Conservation (phyloP, 2,888 invertebrate species). For the Cabera pusaria region DNA sequence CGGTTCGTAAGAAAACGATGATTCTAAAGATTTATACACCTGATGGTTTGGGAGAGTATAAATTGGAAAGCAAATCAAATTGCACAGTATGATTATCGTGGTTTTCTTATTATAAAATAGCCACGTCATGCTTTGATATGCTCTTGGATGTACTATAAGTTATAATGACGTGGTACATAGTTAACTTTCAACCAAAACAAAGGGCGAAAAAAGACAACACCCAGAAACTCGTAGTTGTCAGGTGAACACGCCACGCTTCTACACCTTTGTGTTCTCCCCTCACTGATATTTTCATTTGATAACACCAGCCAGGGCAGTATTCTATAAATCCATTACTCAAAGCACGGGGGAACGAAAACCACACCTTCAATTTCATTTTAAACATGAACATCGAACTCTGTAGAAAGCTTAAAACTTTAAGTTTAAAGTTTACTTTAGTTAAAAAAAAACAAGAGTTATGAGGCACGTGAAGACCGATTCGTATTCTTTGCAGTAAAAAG, state of each 20-base stretch:
- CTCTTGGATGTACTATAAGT: too few species aligned
- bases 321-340: slow-evolving; percentile 40
- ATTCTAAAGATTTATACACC: slow-evolving; percentile 32
- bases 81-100: slow-evolving; percentile 27
- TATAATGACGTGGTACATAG: too few species aligned
- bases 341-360: slow-evolving; percentile 42
- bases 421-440: too few species aligned
- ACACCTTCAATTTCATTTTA: slow-evolving; percentile 45
- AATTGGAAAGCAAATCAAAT: slow-evolving; percentile 43
- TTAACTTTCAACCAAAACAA: not conserved
- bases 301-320: slow-evolving; percentile 43
- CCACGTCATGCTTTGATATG: slow-evolving; percentile 14
- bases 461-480: slow-evolving; percentile 23
- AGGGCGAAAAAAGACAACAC: slow-evolving; percentile 2
- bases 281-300: slow-evolving; percentile 49
- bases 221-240: slow-evolving; percentile 35
- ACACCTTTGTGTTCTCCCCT: slow-evolving; percentile 56
- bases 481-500: slow-evolving; percentile 8
- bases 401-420: too few species aligned
- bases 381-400: slow-evolving; percentile 14
- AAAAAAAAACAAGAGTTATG: too few species aligned
- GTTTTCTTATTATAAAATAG: slow-evolving; percentile 15
- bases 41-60: slow-evolving; percentile 35
- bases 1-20: slow-evolving; percentile 12
- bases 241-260: slow-evolving; percentile 54